Base-by-base conservation (phyloP, 2,113 vertebrate genomes). In the Otolemur garnettii region DNA sequence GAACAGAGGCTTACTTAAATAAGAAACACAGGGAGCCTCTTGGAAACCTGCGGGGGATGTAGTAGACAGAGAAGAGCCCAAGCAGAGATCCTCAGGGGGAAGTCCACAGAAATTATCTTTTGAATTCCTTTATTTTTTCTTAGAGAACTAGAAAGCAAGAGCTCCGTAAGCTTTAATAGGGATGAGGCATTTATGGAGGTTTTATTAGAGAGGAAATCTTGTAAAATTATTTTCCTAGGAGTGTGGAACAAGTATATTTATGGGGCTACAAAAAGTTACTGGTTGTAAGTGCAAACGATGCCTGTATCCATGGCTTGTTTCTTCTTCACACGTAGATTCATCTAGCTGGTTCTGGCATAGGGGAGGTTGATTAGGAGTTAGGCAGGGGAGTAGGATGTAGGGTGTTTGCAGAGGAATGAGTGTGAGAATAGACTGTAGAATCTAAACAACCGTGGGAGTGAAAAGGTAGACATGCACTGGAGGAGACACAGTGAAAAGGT, bases 231-330 rank as follows among this genome's bases (percentile, higher is more conserved):
- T 92, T 92, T 92, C 59, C 33, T 94, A 77, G 60, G 28, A 74
- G 95, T 88, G 66, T 78, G 18, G 26, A 75, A 19, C 85, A 83
- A 30, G 8, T 92, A n/a, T 96, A 90, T 95, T 97, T 96, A 91
- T 88, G 22, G 55, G 12, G 5, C 30, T 38, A 80, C 35, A 57
- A 87, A 79, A 97, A 68, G 55, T 87, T 94, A 38, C 45, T 93
- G 30, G 4, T 17, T 30, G 0, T 85, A 90, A 93, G 68, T 90
- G 68, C 86, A 74, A 95, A 68, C 1, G 12, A 72, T 95, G 55
- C 4, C 4, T 57, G 71, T 87, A n/a, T 90, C 85, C 57, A 93
- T 81, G 81, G 35, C 68, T 95, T 96, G 55, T 13, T 84, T 93
- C 57, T 78, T 68, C 21, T 81, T 55, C 35, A 90, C 86, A 87